These are phyloP conservation scores for Vireo altiloquus DNA, from an alignment of 2,113 vertebrate species.

Conservation along the genomic window DNA sequence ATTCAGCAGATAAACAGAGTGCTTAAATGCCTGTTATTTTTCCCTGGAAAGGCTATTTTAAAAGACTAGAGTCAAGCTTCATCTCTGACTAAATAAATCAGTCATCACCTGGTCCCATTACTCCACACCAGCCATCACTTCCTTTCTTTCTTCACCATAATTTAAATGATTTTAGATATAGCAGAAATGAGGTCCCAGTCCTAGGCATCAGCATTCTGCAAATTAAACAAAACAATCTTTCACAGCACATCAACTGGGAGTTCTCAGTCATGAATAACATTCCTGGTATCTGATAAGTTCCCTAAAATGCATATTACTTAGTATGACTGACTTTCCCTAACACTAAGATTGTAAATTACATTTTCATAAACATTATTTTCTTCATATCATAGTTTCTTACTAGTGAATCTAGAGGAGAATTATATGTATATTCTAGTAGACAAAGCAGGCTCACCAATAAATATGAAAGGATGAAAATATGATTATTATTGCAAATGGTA, in stretches of 20 bases:
- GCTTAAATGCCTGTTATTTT: not conserved
- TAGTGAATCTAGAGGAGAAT: not conserved
- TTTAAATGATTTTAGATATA: not conserved
- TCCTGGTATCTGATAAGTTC: not conserved
- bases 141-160: not conserved
- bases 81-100: not conserved
- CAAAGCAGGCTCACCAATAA: not conserved
- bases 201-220: not conserved
- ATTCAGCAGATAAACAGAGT: not conserved
- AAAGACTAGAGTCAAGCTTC: not conserved
- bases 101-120: not conserved
- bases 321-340: not conserved
- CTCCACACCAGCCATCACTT: not conserved
- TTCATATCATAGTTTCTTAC: not conserved
- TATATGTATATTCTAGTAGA: not conserved
- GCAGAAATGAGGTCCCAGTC: not conserved
- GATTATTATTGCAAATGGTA: constrained; percentile 7
- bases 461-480: not conserved
- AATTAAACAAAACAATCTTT: not conserved
- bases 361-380: constrained; percentile 1
- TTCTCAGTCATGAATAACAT: not conserved
- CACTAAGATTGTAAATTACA: not conserved
- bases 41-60: not conserved
- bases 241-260: not conserved
- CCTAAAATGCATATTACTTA: not conserved